Evolutionary conservation across 1,140 invertebrate species (phyloP).

Genomic region (Aphis craccivora): DNA sequence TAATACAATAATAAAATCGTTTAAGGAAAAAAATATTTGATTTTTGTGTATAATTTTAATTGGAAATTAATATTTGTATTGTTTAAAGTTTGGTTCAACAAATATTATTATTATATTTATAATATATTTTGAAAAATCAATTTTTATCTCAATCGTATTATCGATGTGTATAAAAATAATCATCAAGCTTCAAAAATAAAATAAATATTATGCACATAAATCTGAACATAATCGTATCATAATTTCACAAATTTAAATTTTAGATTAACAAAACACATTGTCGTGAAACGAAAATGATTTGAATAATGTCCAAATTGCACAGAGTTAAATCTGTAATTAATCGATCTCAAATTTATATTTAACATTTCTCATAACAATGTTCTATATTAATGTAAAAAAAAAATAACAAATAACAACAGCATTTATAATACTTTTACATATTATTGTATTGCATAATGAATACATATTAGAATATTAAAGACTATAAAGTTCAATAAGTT

Average conservation of each 20-base stretch:
- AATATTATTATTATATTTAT: neutral
- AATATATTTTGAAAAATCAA: neutral
- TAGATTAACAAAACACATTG: constrained; percentile 2
- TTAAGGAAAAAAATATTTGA: neutral
- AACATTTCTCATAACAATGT: neutral
- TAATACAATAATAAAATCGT: neutral
- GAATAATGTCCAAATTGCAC: neutral
- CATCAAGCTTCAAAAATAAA: neutral
- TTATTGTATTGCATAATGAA: too few species aligned
- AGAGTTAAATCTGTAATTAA: neutral
- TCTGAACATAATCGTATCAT: neutral
- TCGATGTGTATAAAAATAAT: neutral
- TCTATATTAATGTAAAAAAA: neutral
- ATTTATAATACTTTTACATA: neutral
- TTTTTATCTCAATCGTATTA: neutral
- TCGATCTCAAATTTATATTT: neutral
- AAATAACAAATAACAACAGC: neutral
- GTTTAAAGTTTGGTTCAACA: neutral
- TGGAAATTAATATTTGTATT: neutral
- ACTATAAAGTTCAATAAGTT: neutral
- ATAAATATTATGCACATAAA: constrained; percentile 4
- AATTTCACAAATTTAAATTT: neutral
- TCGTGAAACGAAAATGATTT: neutral
- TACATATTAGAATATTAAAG: neutral
- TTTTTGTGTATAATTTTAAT: neutral